These are phyloP conservation scores for Argopecten irradians DNA, from an alignment of 1,140 invertebrate species.

Conservation along the genomic window DNA sequence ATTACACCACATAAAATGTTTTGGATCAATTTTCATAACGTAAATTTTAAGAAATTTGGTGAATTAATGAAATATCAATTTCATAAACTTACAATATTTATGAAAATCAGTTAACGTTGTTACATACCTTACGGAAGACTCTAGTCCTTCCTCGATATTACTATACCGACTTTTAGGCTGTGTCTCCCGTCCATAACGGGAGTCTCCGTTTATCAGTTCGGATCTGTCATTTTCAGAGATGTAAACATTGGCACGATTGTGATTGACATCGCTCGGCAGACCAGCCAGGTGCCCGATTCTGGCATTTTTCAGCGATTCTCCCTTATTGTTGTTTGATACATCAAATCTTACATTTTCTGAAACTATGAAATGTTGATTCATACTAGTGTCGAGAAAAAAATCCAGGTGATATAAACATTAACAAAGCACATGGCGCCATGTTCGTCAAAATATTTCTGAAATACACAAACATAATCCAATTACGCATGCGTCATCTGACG, in stretches of 20 bases:
- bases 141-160: constrained; percentile 59
- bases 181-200: constrained; percentile 35
- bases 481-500: constrained; percentile 45
- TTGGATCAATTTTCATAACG: neutral
- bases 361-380: constrained; percentile 35
- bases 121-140: constrained; percentile 58
- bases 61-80: neutral
- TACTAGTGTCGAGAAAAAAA: constrained; percentile 41
- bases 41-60: neutral
- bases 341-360: constrained; percentile 35
- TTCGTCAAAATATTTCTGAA: constrained; percentile 45
- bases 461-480: constrained; percentile 25
- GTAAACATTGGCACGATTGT: neutral
- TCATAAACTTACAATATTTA: neutral
- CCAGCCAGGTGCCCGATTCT: neutral
- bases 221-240: constrained; percentile 3
- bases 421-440: constrained; percentile 55
- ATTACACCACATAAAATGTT: neutral
- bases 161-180: constrained; percentile 43
- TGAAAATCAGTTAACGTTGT: neutral
- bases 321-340: constrained; percentile 40
- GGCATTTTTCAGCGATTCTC: constrained; percentile 34
- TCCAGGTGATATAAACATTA: constrained; percentile 34
- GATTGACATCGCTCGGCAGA: neutral
- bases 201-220: neutral